phyloP scores from a whole-genome alignment of 2,113 vertebrate species.

The Lichenostomus cassidix region DNA sequence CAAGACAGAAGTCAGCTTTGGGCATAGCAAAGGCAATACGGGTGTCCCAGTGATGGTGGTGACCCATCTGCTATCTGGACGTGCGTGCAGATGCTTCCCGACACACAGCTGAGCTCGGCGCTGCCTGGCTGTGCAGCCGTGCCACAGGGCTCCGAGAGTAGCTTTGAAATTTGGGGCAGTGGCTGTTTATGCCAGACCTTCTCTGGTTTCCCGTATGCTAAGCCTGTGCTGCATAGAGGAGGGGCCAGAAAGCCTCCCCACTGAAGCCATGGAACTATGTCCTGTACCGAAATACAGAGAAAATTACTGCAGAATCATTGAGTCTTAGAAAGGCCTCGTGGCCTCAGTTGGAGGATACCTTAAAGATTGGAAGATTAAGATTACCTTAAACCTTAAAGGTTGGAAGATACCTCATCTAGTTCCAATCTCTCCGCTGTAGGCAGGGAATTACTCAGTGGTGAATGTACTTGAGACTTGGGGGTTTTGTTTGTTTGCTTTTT shows the following conservation, averaged over 20 bases:
- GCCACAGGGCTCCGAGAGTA: not conserved
- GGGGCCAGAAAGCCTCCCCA: fast-evolving
- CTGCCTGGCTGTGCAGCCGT: not conserved
- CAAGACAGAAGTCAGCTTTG: not conserved
- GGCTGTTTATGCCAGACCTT: not conserved
- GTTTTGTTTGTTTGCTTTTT: not conserved
- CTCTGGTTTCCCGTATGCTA: not conserved
- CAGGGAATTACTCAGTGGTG: not conserved
- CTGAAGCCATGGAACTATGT: fast-evolving
- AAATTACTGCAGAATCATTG: not conserved
- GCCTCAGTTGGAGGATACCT: not conserved
- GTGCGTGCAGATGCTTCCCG: not conserved
- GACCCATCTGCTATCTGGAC: not conserved
- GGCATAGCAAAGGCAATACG: fast-evolving
- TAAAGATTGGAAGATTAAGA: no score
- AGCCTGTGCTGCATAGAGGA: not conserved
- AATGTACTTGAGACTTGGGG: not conserved
- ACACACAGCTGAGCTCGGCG: not conserved
- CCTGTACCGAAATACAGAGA: not conserved
- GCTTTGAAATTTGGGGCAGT: not conserved
- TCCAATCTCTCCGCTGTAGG: not conserved
- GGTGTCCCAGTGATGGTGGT: not conserved
- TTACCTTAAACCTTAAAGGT: not conserved
- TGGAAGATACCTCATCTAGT: not conserved
- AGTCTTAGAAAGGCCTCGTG: not conserved